Conservation (phyloP, 2,113 vertebrate species). For the Gobio gobio region DNA sequence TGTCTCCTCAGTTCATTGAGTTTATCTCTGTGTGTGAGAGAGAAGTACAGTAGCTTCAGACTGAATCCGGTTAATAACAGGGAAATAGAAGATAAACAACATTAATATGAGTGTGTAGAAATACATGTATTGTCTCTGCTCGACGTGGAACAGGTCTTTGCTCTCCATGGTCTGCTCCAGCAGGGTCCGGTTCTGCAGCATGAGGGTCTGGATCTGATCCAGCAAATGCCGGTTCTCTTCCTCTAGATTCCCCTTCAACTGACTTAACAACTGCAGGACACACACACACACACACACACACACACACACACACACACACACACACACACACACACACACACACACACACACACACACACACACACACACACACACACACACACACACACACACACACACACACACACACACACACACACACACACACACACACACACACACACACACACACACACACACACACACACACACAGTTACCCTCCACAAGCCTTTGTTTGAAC, state of each 20-base stretch:
- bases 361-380: constrained; percentile 19
- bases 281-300: constrained; percentile 7
- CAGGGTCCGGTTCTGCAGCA: constrained; percentile 95
- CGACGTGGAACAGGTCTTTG: constrained; percentile 98
- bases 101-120: background rate
- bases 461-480: background rate
- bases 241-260: constrained; percentile 97
- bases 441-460: background rate
- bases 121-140: constrained; percentile 98
- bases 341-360: constrained; percentile 7
- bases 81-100: background rate
- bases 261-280: constrained; percentile 88
- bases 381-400: background rate
- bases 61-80: background rate
- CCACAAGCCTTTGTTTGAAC: background rate
- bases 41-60: background rate
- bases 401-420: constrained; percentile 7
- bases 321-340: background rate
- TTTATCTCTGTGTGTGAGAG: constrained; percentile 84
- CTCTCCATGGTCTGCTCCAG: constrained; percentile 99
- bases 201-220: constrained; percentile 98
- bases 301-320: constrained; percentile 19
- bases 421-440: constrained; percentile 19
- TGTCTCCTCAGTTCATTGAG: constrained; percentile 95
- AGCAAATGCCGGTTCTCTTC: constrained; percentile 97